Conservation (phyloP, 2,888 invertebrate genomes). For the Timema podura region DNA sequence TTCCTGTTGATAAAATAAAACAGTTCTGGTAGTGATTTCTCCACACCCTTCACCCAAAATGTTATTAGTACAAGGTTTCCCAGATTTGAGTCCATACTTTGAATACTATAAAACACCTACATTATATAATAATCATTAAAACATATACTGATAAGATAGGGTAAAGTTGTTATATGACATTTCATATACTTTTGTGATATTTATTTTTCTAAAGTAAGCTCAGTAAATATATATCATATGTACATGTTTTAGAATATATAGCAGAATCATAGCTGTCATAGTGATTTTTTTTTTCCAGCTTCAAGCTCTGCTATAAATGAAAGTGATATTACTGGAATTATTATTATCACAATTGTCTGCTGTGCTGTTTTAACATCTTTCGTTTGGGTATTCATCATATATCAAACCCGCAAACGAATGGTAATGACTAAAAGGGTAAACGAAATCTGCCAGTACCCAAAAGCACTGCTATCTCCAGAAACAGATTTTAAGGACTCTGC, state of each 20-base stretch:
- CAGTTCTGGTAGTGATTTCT: too few species aligned
- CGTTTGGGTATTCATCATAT: conserved; percentile 88
- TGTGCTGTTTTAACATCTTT: conserved; percentile 88
- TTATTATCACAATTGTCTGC: conserved; percentile 84
- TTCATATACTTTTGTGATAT: too few species aligned
- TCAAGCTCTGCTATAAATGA: conserved; percentile 57
- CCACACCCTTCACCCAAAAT: too few species aligned
- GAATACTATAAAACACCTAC: too few species aligned
- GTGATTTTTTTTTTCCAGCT: conserved; percentile 36
- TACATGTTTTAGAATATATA: background rate
- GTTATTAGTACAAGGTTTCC: too few species aligned
- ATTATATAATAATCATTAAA: too few species aligned
- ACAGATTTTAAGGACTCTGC: conserved; percentile 40
- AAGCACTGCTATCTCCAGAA: conserved; percentile 40
- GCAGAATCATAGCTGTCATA: conserved; percentile 4
- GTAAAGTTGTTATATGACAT: too few species aligned
- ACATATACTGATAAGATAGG: too few species aligned
- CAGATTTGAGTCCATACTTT: too few species aligned
- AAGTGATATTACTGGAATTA: conserved; percentile 79
- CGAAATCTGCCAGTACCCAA: conserved; percentile 23
- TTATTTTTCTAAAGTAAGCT: too few species aligned
- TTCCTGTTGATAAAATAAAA: too few species aligned
- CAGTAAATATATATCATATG: too few species aligned
- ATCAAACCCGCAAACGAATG: conserved; percentile 71
- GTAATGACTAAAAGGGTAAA: conserved; percentile 41